Evolutionary conservation across 2,888 invertebrate species (phyloP).

Genomic region (Himalopsyche japonica): DNA sequence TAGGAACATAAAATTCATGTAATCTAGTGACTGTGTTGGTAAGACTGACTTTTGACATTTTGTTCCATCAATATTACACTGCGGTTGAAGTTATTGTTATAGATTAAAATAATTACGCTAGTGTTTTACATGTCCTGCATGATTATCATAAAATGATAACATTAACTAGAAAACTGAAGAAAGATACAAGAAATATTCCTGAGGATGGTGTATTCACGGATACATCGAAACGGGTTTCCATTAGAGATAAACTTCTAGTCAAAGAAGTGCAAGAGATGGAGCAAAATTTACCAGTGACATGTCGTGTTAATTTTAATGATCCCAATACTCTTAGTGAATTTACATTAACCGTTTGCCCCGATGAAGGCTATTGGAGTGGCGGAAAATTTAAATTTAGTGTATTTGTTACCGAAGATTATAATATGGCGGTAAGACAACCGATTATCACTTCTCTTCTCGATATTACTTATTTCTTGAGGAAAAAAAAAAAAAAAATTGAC

Average conservation of each 20-base stretch:
- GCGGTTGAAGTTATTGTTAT: neutral
- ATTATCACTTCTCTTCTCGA: too few species aligned
- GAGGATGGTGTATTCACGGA: constrained; percentile 52
- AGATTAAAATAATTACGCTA: neutral
- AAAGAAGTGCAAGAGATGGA: constrained; percentile 89
- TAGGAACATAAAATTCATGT: neutral
- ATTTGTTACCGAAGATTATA: constrained; percentile 90
- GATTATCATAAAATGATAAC: constrained; percentile 64
- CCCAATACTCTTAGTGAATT: constrained; percentile 83
- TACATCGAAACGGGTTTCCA: constrained; percentile 66
- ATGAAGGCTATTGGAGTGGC: constrained; percentile 87
- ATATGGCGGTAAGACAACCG: constrained; percentile 82
- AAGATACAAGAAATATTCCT: constrained; percentile 57
- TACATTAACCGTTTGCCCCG: constrained; percentile 74
- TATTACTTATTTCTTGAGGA: too few species aligned
- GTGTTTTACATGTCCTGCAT: neutral
- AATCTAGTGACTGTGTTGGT: neutral
- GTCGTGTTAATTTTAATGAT: constrained; percentile 79
- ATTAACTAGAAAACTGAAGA: constrained; percentile 71
- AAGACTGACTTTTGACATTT: neutral
- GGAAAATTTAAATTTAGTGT: constrained; percentile 87
- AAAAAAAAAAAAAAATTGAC: too few species aligned
- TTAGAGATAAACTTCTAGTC: constrained; percentile 77
- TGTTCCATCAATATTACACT: neutral
- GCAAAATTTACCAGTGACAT: constrained; percentile 78